Evolutionary conservation across 2,888 invertebrate species (phyloP), one percentile per base, ranked within the genome.

Genomic region (Tanypteryx hageni): DNA sequence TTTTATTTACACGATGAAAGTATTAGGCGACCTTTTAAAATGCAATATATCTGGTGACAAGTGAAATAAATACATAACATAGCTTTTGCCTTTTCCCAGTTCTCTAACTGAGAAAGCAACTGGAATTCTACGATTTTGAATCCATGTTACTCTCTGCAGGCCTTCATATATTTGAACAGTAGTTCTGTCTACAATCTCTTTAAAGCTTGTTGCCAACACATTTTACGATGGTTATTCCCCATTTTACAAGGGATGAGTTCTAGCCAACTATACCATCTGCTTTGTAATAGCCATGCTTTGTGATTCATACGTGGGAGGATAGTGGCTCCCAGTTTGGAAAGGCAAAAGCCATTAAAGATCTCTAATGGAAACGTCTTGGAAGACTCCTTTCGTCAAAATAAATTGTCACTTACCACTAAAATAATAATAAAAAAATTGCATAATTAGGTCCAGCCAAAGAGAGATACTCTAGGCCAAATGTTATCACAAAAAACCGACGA

Each of bases 401-500:
- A 76, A 76, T 76, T 10, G 76, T 76, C 10, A 27, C n/a, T 22
- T 11, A 76, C 27, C 27, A 4, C 76, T 76, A 76, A 13, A 27
- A 27, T 76, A 27, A 44, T 44, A 76, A 76, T 76, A 76, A 76
- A 76, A 76, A 76, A 27, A 76, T 76, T 76, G 22, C 44, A 44
- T 44, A 44, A 44, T 22, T 76, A 76, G 27, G 76, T 76, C 27
- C 76, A 76, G 76, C 76, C 22, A n/a, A 27, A 76, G 76, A 76
- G 76, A 27, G 22, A 76, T n/a, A 18, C 31, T 89, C 89, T 68
- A 44, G 61, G 89, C 31, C 44, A 44, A 27, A 56, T 64, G 44
- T 31, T 89, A 89, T 89, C 89, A 89, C 89, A 89, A 64, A 89
- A 44, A 44, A 16, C 61, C 44, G 64, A 76, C 76, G 27, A 76